A percentile compares a stretch with the other conserved stretches of the same genome.
phyloP scores from a whole-genome alignment of 92 coral and sea anemone genomes.

The Metridium senile region DNA sequence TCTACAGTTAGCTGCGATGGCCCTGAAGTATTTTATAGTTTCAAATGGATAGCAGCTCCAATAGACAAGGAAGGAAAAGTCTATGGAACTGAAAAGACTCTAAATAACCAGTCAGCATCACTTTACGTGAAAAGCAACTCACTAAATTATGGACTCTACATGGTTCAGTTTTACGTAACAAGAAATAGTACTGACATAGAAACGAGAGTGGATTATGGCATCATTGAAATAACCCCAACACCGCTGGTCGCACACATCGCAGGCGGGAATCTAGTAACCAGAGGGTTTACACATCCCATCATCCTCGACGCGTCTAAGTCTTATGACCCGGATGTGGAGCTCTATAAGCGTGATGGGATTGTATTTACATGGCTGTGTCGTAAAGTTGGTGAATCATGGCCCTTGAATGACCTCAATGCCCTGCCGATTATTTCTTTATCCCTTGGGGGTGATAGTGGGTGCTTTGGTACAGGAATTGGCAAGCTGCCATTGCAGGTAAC shows the following conservation, averaged over 20 bases:
- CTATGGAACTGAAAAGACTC: slow-evolving; percentile 6
- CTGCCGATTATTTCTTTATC: slow-evolving; percentile 17
- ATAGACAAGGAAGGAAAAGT: slow-evolving; percentile 11
- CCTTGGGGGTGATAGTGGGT: slow-evolving; percentile 21
- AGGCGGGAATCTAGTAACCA: slow-evolving; percentile 29
- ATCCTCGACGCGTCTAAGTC: slow-evolving; percentile 50
- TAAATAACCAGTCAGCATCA: slow-evolving; percentile 9
- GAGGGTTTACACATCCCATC: slow-evolving; percentile 26
- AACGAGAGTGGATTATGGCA: slow-evolving; percentile 12
- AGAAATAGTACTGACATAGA: not conserved
- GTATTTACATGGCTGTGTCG: slow-evolving; percentile 53
- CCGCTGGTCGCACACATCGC: slow-evolving; percentile 33
- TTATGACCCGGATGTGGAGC: slow-evolving; percentile 48
- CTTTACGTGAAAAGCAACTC: slow-evolving; percentile 20
- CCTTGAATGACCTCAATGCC: not conserved
- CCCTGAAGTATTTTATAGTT: not conserved
- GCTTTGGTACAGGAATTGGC: slow-evolving; percentile 46
- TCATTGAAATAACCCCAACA: slow-evolving; percentile 22
- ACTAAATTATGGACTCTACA: slow-evolving; percentile 27
- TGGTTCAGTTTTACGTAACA: slow-evolving; percentile 17
- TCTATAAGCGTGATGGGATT: slow-evolving; percentile 27
- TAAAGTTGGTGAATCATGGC: slow-evolving; percentile 31
- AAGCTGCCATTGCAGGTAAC: not conserved
- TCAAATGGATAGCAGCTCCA: slow-evolving; percentile 23
- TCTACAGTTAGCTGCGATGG: not conserved